These are phyloP conservation scores for Pectinophora gossypiella DNA, from an alignment of 1,140 invertebrate genomes.

Conservation along the genomic window DNA sequence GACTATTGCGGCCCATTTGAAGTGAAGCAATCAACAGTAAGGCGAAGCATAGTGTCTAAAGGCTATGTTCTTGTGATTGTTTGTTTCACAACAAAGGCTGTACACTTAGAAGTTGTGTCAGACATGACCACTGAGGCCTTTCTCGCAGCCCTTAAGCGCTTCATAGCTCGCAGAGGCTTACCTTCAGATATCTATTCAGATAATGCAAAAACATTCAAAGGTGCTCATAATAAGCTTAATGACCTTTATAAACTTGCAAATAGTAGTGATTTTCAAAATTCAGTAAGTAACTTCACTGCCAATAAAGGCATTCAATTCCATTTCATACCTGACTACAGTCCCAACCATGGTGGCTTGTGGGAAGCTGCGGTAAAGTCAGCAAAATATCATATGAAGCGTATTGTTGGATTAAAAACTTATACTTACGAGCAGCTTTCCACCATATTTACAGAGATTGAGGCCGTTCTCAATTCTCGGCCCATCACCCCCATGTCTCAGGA, in stretches of 20 bases:
- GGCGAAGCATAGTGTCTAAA: conserved; percentile 17
- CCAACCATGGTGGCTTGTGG: conserved; percentile 64
- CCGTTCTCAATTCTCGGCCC: conserved; percentile 2
- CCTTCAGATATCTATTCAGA: conserved; percentile 7
- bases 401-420: neutral
- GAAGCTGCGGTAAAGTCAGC: conserved; percentile 50
- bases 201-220: conserved; percentile 8
- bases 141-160: conserved; percentile 6
- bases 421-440: conserved; percentile 5
- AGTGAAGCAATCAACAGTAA: conserved; percentile 17
- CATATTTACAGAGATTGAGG: neutral
- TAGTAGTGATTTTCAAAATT: neutral
- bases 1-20: conserved; percentile 59
- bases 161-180: conserved; percentile 8
- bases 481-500: neutral
- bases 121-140: conserved; percentile 18
- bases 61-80: conserved; percentile 30
- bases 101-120: conserved; percentile 27
- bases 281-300: neutral
- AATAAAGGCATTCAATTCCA: conserved; percentile 43
- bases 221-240: conserved; percentile 6
- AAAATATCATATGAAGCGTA: conserved; percentile 32
- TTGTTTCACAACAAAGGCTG: conserved; percentile 21
- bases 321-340: conserved; percentile 55
- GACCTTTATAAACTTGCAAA: conserved; percentile 7